phyloP scores from a whole-genome alignment of 2,113 vertebrate species.

The Condylura cristata region DNA sequence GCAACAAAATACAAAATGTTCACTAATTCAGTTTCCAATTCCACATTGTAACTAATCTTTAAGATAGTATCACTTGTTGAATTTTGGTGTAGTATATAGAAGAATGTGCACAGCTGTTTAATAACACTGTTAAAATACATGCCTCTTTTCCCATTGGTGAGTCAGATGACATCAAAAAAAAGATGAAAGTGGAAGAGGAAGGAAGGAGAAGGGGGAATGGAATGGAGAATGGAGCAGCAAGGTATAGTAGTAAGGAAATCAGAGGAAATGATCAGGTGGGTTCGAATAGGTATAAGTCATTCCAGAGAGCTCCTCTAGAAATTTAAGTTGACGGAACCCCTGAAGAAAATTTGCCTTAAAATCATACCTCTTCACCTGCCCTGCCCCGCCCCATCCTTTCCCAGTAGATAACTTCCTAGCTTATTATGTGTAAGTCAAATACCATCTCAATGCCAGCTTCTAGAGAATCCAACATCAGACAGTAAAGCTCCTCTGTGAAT shows the following conservation, averaged over 20 bases:
- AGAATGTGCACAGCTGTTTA: background rate
- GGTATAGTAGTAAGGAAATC: background rate
- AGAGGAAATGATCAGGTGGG: background rate
- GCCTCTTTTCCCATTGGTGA: background rate
- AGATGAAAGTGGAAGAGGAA: background rate
- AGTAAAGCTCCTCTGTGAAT: background rate
- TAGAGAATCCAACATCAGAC: background rate
- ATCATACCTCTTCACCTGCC: background rate
- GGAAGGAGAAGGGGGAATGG: background rate
- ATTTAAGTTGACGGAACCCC: background rate
- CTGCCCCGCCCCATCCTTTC: background rate
- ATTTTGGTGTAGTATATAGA: background rate
- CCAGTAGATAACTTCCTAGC: background rate
- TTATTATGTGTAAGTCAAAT: background rate
- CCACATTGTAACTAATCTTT: background rate
- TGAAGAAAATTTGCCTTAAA: background rate
- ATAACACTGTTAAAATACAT: background rate
- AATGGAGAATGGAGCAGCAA: background rate
- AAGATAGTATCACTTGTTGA: background rate
- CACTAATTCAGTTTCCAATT: background rate
- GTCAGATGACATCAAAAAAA: background rate
- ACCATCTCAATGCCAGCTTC: background rate
- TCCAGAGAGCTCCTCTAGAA: background rate
- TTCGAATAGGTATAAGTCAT: background rate
- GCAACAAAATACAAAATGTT: background rate